Evolutionary conservation across 2,797 vertebrate species (phyloP).

Genomic region (Bryconaethiops microstoma): DNA sequence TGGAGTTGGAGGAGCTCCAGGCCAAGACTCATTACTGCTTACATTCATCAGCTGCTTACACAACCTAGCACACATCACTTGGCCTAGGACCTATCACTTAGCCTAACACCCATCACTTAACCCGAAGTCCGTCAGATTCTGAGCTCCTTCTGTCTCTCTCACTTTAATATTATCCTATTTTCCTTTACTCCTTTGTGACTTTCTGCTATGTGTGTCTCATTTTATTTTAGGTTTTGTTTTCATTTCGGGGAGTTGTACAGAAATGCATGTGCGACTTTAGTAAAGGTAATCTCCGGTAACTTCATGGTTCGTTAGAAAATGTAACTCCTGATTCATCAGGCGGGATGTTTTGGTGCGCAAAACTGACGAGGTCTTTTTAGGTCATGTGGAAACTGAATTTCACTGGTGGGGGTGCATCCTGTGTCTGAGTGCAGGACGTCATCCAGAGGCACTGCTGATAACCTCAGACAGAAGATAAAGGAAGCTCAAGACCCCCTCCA

Average conservation of each 20-base stretch:
- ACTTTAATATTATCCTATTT: too few species aligned
- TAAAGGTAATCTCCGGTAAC: not conserved
- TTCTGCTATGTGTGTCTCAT: too few species aligned
- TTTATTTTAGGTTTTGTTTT: too few species aligned
- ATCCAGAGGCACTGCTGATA: not conserved
- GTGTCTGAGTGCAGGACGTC: not conserved
- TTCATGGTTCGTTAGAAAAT: constrained; percentile 4
- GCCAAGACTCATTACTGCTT: not conserved
- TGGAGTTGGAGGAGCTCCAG: not conserved
- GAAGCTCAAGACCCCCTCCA: not conserved
- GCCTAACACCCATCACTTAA: not conserved
- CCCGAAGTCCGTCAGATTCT: not conserved
- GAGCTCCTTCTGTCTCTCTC: too few species aligned
- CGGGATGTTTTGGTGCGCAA: not conserved
- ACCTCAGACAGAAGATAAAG: not conserved
- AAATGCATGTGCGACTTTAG: not conserved
- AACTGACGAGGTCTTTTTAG: constrained; percentile 18
- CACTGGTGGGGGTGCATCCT: not conserved
- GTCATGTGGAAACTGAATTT: constrained; percentile 4
- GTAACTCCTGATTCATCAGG: constrained; percentile 26
- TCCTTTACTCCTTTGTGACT: too few species aligned
- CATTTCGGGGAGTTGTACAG: too few species aligned
- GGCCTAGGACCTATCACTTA: not conserved
- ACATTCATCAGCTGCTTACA: not conserved
- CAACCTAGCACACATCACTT: not conserved